Conservation (phyloP, 2,797 vertebrate genomes). For the Margarornis squamiger region DNA sequence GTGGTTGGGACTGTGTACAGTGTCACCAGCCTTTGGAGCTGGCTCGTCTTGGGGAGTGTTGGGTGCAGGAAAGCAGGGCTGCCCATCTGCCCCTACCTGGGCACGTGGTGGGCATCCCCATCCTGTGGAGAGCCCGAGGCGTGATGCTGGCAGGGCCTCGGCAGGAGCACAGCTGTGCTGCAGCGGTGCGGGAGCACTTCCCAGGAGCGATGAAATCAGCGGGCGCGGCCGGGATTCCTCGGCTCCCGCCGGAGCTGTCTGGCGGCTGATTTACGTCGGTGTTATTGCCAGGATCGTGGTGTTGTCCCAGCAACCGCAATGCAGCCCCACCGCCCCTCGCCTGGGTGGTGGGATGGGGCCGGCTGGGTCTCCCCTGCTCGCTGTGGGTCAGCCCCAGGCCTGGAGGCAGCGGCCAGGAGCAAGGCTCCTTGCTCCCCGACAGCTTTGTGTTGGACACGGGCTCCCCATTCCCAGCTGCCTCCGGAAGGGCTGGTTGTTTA, state of each 20-base stretch:
- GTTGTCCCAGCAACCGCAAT: neutral
- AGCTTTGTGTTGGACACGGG: neutral
- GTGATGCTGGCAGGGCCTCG: neutral
- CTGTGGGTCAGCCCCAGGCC: neutral
- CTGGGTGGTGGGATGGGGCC: neutral
- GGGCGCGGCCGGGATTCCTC: slow-evolving; percentile 38
- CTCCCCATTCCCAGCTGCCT: neutral
- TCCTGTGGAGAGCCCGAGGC: rapidly evolving
- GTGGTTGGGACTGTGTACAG: rapidly evolving
- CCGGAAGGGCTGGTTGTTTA: neutral
- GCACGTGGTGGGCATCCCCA: neutral
- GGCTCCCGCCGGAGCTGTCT: neutral
- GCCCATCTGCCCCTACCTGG: rapidly evolving
- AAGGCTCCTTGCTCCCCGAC: neutral
- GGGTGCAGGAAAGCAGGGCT: neutral
- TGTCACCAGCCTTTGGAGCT: rapidly evolving
- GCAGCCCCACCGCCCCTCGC: neutral
- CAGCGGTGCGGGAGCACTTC: neutral
- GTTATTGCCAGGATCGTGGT: slow-evolving; percentile 8
- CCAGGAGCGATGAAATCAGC: slow-evolving; percentile 21
- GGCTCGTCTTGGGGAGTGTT: rapidly evolving
- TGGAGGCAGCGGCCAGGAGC: rapidly evolving
- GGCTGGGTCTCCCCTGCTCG: neutral
- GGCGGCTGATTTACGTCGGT: neutral
- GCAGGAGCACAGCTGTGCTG: neutral